Evolutionary conservation across 2,797 vertebrate species (phyloP), one percentile per base, ranked within the genome.

Genomic region (Hydrophis major): DNA sequence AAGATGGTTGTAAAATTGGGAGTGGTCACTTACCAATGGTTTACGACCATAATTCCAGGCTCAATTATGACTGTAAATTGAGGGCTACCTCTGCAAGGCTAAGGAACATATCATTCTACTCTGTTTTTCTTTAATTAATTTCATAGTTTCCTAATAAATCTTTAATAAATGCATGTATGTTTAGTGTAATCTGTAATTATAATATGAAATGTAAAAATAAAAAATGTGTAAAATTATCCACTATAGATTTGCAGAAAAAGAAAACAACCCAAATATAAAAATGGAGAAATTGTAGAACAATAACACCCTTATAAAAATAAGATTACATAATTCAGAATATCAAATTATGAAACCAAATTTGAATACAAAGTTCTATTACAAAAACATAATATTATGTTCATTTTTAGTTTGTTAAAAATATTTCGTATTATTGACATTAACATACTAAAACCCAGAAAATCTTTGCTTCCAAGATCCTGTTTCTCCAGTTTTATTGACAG

Each of bases 401-500:
- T 8, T 47, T 83, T 83, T 42, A 83, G 2, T 83, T 83, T 4
- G 47, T 83, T 83, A 25, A 83, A 78, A 42, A 13, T 4, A 42
- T 83, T n/a, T 28, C 7, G 6, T 18, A 92, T 5, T 57, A 22
- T 47, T 57, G 10, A 6, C 25, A 89, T 13, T 59, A 59, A 89
- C 10, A 18, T 59, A 7, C 20, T 37, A 22, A 50, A 47, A 8
- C 6, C 28, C 57, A 92, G 5, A 66, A 10, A 37, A 89, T 78
- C 22, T n/a, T 59, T 55, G 4, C 13, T 14, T 22, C 27, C 32
- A 5, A 18, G 28, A 10, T n/a, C 25, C 4, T 25, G 4, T 91
- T 89, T 89, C 18, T 55, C n/a, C 11, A n/a, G 57, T 42, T 60
- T 27, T 16, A 18, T 13, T 92, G 59, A 89, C 93, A 94, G 92